A percentile compares a stretch with the other conserved stretches of the same genome.
These are phyloP conservation scores for Clostera curtula DNA, from an alignment of 2,888 invertebrate genomes.

Conservation along the genomic window DNA sequence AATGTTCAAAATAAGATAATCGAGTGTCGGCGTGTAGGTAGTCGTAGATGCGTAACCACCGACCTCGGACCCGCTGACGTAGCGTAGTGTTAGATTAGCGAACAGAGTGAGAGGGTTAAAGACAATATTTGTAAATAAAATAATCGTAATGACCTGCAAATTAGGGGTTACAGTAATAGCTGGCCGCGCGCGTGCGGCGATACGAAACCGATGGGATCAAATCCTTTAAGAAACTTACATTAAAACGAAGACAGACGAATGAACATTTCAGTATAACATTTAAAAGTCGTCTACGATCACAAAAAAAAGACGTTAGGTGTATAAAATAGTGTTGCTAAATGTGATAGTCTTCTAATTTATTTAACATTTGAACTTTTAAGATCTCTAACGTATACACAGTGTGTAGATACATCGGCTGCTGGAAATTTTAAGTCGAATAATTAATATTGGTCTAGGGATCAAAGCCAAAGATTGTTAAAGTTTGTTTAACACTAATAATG, in stretches of 20 bases:
- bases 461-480: conserved; percentile 88
- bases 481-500: conserved; percentile 72
- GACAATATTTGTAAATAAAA: conserved; percentile 76
- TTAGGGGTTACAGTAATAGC: conserved; percentile 61
- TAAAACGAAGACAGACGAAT: conserved; percentile 56
- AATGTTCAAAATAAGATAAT: conserved; percentile 56
- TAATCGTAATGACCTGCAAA: conserved; percentile 68
- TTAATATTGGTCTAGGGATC: conserved; percentile 86
- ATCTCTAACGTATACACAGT: conserved; percentile 60
- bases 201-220: conserved; percentile 76
- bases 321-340: conserved; percentile 70
- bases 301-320: conserved; percentile 68
- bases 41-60: conserved; percentile 60
- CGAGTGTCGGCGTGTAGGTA: conserved; percentile 54
- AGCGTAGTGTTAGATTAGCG: conserved; percentile 69
- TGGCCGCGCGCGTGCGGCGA: conserved; percentile 44
- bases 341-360: conserved; percentile 73
- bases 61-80: conserved; percentile 65
- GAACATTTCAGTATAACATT: conserved; percentile 62
- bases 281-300: conserved; percentile 57
- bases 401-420: conserved; percentile 54
- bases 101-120: conserved; percentile 76
- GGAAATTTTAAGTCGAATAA: conserved; percentile 55
- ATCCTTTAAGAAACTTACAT: conserved; percentile 75
- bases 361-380: conserved; percentile 60